These are phyloP conservation scores for Seriola quinqueradiata DNA, from an alignment of 2,113 vertebrate genomes.

Conservation along the genomic window DNA sequence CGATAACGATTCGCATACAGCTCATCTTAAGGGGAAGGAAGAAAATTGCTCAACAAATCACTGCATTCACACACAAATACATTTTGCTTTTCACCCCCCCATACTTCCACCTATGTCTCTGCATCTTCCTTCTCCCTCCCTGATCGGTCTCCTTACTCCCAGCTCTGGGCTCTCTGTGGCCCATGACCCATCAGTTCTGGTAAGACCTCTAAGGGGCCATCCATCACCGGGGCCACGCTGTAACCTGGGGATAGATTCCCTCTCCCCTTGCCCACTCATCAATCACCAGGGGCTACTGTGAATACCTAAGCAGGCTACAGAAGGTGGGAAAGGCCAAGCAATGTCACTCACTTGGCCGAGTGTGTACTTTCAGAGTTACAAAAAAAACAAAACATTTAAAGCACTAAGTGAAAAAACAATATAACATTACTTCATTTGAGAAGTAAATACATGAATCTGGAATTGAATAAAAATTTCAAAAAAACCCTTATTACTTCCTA, in stretches of 20 bases:
- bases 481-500: neutral
- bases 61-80: neutral
- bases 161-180: slow-evolving; percentile 63
- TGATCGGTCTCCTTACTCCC: slow-evolving; percentile 48
- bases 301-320: slow-evolving; percentile 82
- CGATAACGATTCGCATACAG: neutral
- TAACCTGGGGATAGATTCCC: slow-evolving; percentile 84
- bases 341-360: slow-evolving; percentile 70
- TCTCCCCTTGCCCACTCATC: slow-evolving; percentile 81
- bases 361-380: slow-evolving; percentile 33
- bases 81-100: slow-evolving; percentile 24
- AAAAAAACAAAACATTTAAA: slow-evolving; percentile 19
- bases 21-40: neutral
- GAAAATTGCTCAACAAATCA: slow-evolving; percentile 3
- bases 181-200: slow-evolving; percentile 79
- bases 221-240: slow-evolving; percentile 79
- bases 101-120: slow-evolving; percentile 13
- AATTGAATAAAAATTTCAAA: neutral
- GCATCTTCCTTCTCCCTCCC: slow-evolving; percentile 10
- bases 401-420: slow-evolving; percentile 18
- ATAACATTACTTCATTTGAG: neutral
- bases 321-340: slow-evolving; percentile 73
- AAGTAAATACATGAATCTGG: neutral
- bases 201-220: slow-evolving; percentile 78
- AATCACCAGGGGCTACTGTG: slow-evolving; percentile 80